A percentile compares a stretch with the other conserved stretches of the same genome.
Conservation (phyloP, 2,113 vertebrate species). For the Dendrocopos noguchii region DNA sequence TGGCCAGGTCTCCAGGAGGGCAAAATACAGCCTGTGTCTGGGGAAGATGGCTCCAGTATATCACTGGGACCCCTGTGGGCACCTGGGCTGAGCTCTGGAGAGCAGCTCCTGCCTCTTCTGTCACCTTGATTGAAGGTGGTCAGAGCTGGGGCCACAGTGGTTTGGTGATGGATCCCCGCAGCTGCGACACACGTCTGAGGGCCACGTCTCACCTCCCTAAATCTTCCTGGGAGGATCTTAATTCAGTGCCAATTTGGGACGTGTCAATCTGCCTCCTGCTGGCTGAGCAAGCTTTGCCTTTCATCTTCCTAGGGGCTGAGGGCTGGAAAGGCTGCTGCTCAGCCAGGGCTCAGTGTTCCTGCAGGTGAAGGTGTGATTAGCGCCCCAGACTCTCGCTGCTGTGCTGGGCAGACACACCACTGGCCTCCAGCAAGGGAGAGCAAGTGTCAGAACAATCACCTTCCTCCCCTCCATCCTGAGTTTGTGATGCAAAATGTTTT, state of each 20-base stretch:
- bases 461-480: not conserved
- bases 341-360: not conserved
- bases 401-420: rapidly evolving
- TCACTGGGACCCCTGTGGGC: not conserved
- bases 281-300: not conserved
- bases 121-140: not conserved
- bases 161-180: not conserved
- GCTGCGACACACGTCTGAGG: not conserved
- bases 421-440: not conserved
- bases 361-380: not conserved
- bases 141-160: rapidly evolving
- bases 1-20: not conserved
- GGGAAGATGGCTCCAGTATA: not conserved
- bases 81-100: not conserved
- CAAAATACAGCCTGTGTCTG: not conserved
- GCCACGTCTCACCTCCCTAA: not conserved
- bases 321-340: not conserved
- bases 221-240: rapidly evolving
- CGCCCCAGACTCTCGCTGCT: not conserved
- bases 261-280: rapidly evolving
- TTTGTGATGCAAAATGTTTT: conserved; percentile 55
- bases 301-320: not conserved
- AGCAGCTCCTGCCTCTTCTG: not conserved
- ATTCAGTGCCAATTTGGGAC: not conserved
- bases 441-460: not conserved